Percentiles rank a stretch among this genome's conserved stretches.
Evolutionary conservation across 1,140 invertebrate genomes (phyloP).

Genomic region (Hyles vespertilio): DNA sequence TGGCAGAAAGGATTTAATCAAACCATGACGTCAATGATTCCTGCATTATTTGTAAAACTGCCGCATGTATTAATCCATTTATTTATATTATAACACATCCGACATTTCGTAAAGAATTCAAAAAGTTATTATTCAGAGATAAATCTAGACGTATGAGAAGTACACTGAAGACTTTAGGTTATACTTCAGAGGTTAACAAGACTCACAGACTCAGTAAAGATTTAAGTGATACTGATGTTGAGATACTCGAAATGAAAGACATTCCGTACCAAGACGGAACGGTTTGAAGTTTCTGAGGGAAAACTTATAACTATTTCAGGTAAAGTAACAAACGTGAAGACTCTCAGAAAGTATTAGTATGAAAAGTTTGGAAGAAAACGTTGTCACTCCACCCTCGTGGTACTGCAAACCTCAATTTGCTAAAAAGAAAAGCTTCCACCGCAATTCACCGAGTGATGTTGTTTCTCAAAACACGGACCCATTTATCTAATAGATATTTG

Average conservation of each 20-base stretch:
- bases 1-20: constrained; percentile 78
- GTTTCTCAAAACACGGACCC: constrained; percentile 30
- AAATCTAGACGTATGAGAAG: constrained; percentile 56
- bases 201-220: constrained; percentile 56
- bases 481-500: constrained; percentile 7
- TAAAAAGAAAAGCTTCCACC: constrained; percentile 59
- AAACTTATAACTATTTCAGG: constrained; percentile 53
- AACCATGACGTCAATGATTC: constrained; percentile 84
- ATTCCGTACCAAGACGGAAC: constrained; percentile 50
- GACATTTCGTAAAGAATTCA: constrained; percentile 78
- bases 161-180: constrained; percentile 54
- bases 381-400: constrained; percentile 69
- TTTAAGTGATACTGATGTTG: constrained; percentile 65
- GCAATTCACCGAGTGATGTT: constrained; percentile 38
- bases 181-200: constrained; percentile 38
- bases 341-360: constrained; percentile 54
- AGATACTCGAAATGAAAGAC: constrained; percentile 71
- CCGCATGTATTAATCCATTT: constrained; percentile 85
- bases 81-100: constrained; percentile 85
- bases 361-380: constrained; percentile 59
- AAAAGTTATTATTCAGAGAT: constrained; percentile 60
- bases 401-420: constrained; percentile 66
- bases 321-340: constrained; percentile 46
- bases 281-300: constrained; percentile 14
- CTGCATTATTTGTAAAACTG: constrained; percentile 84